These are phyloP conservation scores for Anseranas semipalmata DNA, from an alignment of 2,113 vertebrate species.

Conservation along the genomic window DNA sequence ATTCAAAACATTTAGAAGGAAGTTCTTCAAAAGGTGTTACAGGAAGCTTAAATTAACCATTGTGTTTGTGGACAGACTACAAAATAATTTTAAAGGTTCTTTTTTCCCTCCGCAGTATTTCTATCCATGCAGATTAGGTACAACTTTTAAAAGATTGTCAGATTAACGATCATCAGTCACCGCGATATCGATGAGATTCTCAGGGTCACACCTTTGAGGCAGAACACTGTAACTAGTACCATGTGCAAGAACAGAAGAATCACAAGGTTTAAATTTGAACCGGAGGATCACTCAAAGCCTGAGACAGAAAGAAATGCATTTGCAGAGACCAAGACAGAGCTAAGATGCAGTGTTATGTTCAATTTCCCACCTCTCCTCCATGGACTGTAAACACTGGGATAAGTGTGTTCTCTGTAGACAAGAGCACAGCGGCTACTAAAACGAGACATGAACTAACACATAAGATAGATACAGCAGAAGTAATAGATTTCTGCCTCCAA, in stretches of 20 bases:
- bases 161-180: not conserved
- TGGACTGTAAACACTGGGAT: not conserved
- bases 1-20: not conserved
- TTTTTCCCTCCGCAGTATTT: not conserved
- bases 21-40: not conserved
- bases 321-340: not conserved
- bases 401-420: not conserved
- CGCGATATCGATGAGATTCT: not conserved
- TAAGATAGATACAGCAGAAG: not conserved
- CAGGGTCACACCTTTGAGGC: not conserved
- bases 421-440: not conserved
- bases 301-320: not conserved
- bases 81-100: not conserved
- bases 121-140: not conserved
- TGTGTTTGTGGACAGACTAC: not conserved
- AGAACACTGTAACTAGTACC: not conserved
- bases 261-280: not conserved
- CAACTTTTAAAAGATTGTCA: not conserved
- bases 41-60: not conserved
- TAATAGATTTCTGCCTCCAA: not conserved
- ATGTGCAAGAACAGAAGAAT: not conserved
- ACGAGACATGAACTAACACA: not conserved
- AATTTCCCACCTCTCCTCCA: constrained; percentile 20
- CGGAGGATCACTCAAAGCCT: not conserved
- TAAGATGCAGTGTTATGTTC: not conserved